A percentile compares a stretch with the other conserved stretches of the same genome.
phyloP scores from a whole-genome alignment of 2,113 vertebrate genomes.

The Holacanthus passer region DNA sequence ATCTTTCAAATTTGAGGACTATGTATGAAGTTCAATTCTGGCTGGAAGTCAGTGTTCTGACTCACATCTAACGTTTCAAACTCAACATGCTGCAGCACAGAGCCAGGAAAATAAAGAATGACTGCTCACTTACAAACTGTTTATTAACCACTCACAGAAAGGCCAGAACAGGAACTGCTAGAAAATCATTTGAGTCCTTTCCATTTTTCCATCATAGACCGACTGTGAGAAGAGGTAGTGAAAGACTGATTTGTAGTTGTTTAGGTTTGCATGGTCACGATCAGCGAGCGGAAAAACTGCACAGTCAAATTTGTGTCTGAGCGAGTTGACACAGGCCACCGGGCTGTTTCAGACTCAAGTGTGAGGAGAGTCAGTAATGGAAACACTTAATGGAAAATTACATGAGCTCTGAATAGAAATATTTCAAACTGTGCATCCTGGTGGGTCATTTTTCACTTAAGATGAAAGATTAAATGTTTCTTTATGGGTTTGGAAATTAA shows the following conservation, averaged over 20 bases:
- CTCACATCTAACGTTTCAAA: too few species aligned
- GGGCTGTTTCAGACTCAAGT: slow-evolving; percentile 45
- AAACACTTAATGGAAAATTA: slow-evolving; percentile 58
- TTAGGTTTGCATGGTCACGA: slow-evolving; percentile 42
- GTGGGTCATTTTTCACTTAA: background rate
- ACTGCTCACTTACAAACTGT: background rate
- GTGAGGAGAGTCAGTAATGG: slow-evolving; percentile 18
- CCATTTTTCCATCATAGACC: background rate
- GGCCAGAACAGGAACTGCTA: background rate
- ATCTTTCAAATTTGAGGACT: background rate
- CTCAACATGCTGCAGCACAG: background rate
- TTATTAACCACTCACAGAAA: background rate
- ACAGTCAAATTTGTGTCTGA: slow-evolving; percentile 45
- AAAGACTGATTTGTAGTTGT: slow-evolving; percentile 45
- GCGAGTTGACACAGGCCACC: slow-evolving; percentile 36
- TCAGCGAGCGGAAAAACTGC: slow-evolving; percentile 62
- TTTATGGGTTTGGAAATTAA: background rate
- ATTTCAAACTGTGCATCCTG: background rate
- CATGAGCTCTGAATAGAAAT: slow-evolving; percentile 36
- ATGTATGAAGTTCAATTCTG: background rate
- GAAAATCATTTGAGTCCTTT: background rate
- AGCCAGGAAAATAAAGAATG: background rate
- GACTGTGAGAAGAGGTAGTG: background rate
- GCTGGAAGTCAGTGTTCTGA: background rate
- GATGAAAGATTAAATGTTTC: background rate